Conservation (phyloP, 2,113 vertebrate species). For the Pipa parva region DNA sequence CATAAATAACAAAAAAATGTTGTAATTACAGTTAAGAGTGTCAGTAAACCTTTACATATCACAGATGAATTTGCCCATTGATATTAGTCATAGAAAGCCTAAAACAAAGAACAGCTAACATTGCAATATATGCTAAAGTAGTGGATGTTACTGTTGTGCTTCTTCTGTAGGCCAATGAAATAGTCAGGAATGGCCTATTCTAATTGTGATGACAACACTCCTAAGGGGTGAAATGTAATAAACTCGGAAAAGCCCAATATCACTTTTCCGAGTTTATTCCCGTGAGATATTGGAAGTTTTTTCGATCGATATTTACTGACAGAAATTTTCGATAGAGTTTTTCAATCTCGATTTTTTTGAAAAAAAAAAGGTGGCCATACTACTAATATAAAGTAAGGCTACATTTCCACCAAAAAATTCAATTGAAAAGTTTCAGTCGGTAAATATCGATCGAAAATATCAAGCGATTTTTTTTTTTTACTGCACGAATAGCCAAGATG, state of each 20-base stretch:
- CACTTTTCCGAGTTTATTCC: no score
- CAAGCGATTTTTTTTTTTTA: no score
- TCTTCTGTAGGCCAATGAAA: neutral
- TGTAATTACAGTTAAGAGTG: conserved; percentile 32
- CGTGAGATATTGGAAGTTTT: no score
- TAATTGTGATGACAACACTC: neutral
- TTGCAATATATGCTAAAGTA: conserved; percentile 16
- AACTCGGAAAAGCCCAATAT: neutral
- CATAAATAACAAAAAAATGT: conserved; percentile 31
- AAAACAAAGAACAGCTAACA: conserved; percentile 12
- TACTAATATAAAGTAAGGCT: no score
- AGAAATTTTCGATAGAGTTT: no score
- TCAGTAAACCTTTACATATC: conserved; percentile 21
- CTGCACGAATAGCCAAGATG: no score
- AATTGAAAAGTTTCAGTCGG: no score
- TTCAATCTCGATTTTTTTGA: no score
- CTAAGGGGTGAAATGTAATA: neutral
- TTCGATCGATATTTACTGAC: no score
- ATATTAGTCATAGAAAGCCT: neutral
- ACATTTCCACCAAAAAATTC: no score
- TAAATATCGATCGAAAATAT: no score
- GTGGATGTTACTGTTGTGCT: neutral
- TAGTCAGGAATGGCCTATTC: neutral
- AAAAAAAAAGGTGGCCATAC: no score
- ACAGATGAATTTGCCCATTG: conserved; percentile 1